Evolutionary conservation across 2,797 vertebrate species (phyloP).

Genomic region (Gouania willdenowi): DNA sequence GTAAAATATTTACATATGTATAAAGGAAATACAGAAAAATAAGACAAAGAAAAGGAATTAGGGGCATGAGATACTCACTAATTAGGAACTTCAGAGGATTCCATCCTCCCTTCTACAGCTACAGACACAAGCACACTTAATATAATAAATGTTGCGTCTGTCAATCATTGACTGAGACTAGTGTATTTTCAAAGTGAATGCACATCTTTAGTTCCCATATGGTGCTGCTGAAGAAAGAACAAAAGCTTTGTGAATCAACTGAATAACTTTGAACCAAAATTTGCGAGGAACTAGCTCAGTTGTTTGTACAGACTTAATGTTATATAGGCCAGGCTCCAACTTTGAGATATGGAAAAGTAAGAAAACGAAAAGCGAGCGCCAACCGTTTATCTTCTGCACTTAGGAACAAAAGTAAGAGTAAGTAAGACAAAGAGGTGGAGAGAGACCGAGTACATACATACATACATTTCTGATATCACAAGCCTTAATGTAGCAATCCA

Average conservation of each 20-base stretch:
- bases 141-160: conserved; percentile 37
- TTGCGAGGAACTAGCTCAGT: conserved; percentile 42
- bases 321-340: conserved; percentile 40
- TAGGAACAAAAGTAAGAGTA: conserved; percentile 20
- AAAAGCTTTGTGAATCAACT: conserved; percentile 51
- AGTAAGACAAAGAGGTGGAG: conserved; percentile 1
- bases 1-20: conserved; percentile 10
- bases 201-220: conserved; percentile 59
- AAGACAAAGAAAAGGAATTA: no score
- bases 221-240: conserved; percentile 53
- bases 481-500: conserved; percentile 1
- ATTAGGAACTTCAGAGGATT: conserved; percentile 56
- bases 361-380: conserved; percentile 22
- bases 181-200: conserved; percentile 50
- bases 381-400: conserved; percentile 37
- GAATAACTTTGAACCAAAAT: conserved; percentile 62
- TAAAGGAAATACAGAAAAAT: no score
- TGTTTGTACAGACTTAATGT: conserved; percentile 48
- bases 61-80: conserved; percentile 42
- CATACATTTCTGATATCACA: conserved; percentile 20
- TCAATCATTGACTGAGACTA: conserved; percentile 59
- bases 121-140: conserved; percentile 33
- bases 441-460: background rate
- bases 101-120: conserved; percentile 16
- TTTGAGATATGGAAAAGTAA: conserved; percentile 37